These are phyloP conservation scores for Hymenopus coronatus DNA, from an alignment of 2,888 invertebrate genomes.

Conservation along the genomic window DNA sequence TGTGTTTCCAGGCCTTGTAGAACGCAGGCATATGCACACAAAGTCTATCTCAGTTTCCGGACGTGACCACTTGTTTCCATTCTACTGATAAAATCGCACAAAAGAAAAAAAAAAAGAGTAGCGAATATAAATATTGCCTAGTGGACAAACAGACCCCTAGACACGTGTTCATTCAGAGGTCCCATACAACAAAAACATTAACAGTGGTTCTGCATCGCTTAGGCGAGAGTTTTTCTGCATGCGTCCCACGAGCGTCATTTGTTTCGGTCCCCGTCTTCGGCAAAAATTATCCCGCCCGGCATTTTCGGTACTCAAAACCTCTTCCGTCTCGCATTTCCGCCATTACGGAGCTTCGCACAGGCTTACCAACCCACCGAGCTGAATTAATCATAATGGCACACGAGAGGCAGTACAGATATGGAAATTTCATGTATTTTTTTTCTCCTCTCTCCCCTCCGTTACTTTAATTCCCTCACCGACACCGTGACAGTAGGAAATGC, in stretches of 20 bases:
- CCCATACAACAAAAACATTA: too few species aligned
- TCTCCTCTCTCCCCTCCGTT: neutral
- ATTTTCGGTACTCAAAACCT: neutral
- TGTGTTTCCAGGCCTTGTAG: too few species aligned
- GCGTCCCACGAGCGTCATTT: neutral
- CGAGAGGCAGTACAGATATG: slow-evolving; percentile 21
- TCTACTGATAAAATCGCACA: too few species aligned
- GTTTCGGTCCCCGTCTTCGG: neutral
- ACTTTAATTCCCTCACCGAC: slow-evolving; percentile 22
- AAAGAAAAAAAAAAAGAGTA: too few species aligned
- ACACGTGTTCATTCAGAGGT: too few species aligned
- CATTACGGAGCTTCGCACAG: neutral
- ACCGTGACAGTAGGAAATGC: neutral
- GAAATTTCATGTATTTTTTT: slow-evolving; percentile 25
- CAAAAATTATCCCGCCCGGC: neutral
- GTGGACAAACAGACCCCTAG: too few species aligned
- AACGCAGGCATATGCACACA: too few species aligned
- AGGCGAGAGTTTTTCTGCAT: neutral
- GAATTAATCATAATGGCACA: neutral
- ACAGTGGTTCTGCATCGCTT: neutral
- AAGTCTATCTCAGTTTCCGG: too few species aligned
- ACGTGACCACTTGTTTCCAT: too few species aligned
- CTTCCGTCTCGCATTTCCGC: neutral
- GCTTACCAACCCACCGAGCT: neutral
- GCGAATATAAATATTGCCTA: too few species aligned